Conservation (phyloP, 2,888 invertebrate genomes). For the Callyntrura sp. region DNA sequence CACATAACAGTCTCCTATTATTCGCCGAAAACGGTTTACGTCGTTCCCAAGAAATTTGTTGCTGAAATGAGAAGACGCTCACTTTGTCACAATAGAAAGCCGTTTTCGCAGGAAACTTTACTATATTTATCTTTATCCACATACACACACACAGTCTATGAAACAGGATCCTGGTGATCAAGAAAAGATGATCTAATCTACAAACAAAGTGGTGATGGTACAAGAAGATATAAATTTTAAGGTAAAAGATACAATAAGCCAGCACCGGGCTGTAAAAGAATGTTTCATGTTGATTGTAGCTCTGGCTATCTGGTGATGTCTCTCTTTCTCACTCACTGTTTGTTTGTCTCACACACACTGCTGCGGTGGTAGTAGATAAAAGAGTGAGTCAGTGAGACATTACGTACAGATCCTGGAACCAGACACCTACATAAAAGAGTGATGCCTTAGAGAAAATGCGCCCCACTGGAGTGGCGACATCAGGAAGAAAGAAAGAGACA, state of each 20-base stretch:
- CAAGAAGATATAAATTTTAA: background rate
- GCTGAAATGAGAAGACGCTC: no score
- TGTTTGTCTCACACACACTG: background rate
- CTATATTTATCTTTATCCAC: no score
- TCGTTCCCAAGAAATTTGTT: no score
- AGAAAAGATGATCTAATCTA: background rate
- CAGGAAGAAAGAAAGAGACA: conserved; percentile 59
- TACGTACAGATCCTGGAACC: conserved; percentile 49
- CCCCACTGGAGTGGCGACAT: conserved; percentile 74
- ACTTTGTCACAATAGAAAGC: background rate
- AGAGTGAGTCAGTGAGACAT: conserved; percentile 43
- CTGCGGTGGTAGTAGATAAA: background rate
- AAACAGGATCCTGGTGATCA: conserved; percentile 8
- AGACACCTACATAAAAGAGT: conserved; percentile 62
- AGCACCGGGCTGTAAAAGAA: conserved; percentile 13
- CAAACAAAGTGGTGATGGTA: background rate
- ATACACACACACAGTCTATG: background rate
- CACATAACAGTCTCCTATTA: no score
- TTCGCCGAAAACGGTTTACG: no score
- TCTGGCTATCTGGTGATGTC: conserved; percentile 7
- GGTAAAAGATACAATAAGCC: background rate
- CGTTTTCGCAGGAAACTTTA: background rate
- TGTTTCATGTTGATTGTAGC: conserved; percentile 17
- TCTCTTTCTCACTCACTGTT: background rate
- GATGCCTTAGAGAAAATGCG: conserved; percentile 51